Evolutionary conservation across 2,888 invertebrate species (phyloP), one percentile per base, ranked within the genome.

Genomic region (Mimumesa dahlbomi): DNA sequence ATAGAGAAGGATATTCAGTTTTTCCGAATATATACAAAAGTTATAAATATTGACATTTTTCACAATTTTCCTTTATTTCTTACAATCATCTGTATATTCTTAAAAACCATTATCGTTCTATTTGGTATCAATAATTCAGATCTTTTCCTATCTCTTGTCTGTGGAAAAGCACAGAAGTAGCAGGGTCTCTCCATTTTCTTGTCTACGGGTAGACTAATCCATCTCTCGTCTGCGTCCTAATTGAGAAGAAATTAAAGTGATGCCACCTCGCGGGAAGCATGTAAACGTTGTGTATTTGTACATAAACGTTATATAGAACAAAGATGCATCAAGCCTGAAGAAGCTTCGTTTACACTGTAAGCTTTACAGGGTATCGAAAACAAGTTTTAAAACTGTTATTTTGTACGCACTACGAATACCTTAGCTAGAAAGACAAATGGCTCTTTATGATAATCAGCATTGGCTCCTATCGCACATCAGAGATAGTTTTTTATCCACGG

Each of bases 401-500:
- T 36, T 29, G 13, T 29, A 42, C 16, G 11, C n/a, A 34, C 34
- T 18, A 3, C 6, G 11, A 4, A 48, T 9, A 54, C 1, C n/a
- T 6, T 14, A 3, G 40, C 1, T 14, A 11, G 36, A 22, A 38
- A 45, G 57, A n/a, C n/a, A n/a, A 50, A 98, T 98, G 98, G 98
- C 98, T 79, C 93, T 97, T 75, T 98, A 97, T 90, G 97, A 98
- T 89, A 97, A 98, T 90, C 95, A 94, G 89, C 95, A 95, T 83
- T 98, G 98, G 95, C 92, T 98, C 48, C 91, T 98, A 53, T 95
- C 97, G 66, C 97, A 98, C 90, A 96, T 98, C 77, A 92, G 97
- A 62, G 97, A 98, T 90, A 97, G 97, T 7, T 98, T 97, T 90
- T 96, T 98, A 86, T 96, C 97, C 19, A 96, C 97, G 18, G 98